Conservation (phyloP, 2,797 vertebrate genomes). For the Anguilla megastoma region DNA sequence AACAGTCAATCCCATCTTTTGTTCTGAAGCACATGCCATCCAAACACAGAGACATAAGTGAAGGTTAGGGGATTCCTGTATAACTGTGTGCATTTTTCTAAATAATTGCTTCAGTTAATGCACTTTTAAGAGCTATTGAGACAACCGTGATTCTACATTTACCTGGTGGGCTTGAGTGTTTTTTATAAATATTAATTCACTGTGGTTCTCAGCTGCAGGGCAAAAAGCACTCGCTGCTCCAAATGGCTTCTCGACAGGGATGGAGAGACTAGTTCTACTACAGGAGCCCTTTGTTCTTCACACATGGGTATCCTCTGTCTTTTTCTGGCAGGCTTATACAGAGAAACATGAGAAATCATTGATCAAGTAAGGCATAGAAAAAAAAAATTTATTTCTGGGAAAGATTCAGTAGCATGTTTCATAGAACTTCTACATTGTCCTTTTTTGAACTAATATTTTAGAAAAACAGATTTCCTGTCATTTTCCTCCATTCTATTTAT, state of each 20-base stretch:
- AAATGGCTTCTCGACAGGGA: conserved; percentile 44
- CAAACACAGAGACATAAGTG: neutral
- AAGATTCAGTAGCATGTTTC: conserved; percentile 1
- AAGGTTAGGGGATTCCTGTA: neutral
- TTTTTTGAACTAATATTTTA: neutral
- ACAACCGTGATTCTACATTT: conserved; percentile 25
- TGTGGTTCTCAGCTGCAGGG: conserved; percentile 36
- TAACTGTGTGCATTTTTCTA: neutral
- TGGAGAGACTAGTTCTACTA: conserved; percentile 32
- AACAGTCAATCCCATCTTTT: neutral
- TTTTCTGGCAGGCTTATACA: neutral
- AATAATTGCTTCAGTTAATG: conserved; percentile 32
- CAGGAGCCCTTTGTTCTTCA: neutral
- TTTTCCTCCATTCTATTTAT: neutral
- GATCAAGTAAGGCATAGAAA: neutral
- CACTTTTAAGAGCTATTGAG: conserved; percentile 9
- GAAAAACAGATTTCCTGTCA: neutral
- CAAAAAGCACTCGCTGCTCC: conserved; percentile 43
- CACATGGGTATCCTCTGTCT: conserved; percentile 1
- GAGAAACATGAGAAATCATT: conserved; percentile 7
- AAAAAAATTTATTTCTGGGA: conserved; percentile 5
- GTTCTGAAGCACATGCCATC: neutral
- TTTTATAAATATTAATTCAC: conserved; percentile 40
- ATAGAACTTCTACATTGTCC: neutral
- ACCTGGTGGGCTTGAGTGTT: conserved; percentile 25